These are phyloP conservation scores for Lasius platythorax DNA, from an alignment of 2,888 invertebrate genomes.

Conservation along the genomic window DNA sequence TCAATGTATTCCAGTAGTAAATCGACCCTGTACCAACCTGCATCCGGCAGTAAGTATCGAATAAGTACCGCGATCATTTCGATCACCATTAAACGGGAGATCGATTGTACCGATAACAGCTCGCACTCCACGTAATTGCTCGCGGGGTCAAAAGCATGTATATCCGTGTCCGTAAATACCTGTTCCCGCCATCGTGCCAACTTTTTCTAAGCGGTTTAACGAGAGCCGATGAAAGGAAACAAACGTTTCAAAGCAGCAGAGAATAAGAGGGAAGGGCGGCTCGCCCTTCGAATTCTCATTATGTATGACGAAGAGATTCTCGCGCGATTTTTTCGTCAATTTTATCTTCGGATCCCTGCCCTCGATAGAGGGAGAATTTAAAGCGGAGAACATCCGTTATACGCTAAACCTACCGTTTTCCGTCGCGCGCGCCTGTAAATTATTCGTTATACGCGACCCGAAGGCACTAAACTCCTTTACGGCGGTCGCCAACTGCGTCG, in stretches of 20 bases:
- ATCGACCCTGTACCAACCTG: not conserved
- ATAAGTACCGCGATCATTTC: constrained; percentile 14
- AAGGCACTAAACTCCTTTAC: constrained; percentile 50
- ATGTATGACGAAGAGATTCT: not conserved
- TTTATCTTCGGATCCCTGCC: not conserved
- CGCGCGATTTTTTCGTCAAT: not conserved
- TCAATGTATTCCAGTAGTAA: not conserved
- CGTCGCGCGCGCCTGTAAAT: constrained; percentile 22
- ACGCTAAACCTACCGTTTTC: not conserved
- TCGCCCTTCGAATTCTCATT: not conserved
- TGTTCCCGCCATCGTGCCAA: not conserved
- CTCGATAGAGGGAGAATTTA: constrained; percentile 6
- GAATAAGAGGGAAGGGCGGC: not conserved
- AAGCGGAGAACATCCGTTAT: not conserved
- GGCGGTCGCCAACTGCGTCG: constrained; percentile 35
- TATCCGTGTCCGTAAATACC: constrained; percentile 31
- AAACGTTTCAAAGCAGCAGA: not conserved
- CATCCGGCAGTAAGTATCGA: constrained; percentile 4
- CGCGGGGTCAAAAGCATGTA: constrained; percentile 22
- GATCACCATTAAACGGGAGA: constrained; percentile 35
- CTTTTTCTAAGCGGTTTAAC: constrained; percentile 8
- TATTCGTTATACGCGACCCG: constrained; percentile 40
- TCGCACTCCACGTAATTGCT: constrained; percentile 36
- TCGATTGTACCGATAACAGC: constrained; percentile 30
- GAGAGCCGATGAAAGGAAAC: constrained; percentile 16